These are phyloP conservation scores for Andricus quercusramuli DNA, from an alignment of 2,888 invertebrate genomes.

Conservation along the genomic window DNA sequence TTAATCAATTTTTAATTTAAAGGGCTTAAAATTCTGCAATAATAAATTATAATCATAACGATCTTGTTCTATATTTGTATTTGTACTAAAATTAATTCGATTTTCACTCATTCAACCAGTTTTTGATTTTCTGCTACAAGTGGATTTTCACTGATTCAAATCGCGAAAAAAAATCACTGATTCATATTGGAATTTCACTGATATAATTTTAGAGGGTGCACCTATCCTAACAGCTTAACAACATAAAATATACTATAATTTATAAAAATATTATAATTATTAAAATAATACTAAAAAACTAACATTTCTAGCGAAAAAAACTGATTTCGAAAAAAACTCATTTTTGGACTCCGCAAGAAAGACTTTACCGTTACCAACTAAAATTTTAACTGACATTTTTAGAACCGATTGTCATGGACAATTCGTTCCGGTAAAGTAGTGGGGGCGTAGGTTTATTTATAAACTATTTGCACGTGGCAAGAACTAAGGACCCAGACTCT, in stretches of 20 bases:
- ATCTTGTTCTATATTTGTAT: no score
- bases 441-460: neutral
- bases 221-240: no score
- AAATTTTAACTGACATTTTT: neutral
- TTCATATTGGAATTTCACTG: no score
- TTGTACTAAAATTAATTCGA: no score
- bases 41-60: no score
- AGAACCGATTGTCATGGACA: neutral
- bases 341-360: neutral
- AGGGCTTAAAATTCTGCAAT: no score
- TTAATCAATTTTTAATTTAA: no score
- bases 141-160: neutral
- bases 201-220: neutral
- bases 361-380: neutral
- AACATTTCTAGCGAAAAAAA: neutral
- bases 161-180: no score
- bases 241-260: no score
- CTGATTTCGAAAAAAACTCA: neutral
- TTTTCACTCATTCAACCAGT: no score
- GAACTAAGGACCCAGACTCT: neutral
- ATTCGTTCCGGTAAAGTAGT: neutral
- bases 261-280: no score
- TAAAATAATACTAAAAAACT: neutral
- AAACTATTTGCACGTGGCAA: neutral
- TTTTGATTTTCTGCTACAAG: no score